These are phyloP conservation scores for Tipula confusa DNA, from an alignment of 2,888 invertebrate species.

Conservation along the genomic window DNA sequence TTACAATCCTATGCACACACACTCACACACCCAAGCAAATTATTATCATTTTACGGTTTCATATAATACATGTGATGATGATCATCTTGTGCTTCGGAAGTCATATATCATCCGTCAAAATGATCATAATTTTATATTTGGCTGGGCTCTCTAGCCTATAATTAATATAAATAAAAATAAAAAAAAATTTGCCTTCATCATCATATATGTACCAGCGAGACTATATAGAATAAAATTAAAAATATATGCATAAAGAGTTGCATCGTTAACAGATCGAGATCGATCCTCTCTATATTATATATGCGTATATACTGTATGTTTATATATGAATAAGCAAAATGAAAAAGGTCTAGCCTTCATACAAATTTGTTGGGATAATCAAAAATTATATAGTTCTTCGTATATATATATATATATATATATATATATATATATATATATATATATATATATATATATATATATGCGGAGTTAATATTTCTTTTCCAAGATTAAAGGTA, in stretches of 20 bases:
- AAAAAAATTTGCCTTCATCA: slow-evolving; percentile 8
- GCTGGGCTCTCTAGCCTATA: slow-evolving; percentile 12
- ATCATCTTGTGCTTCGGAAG: slow-evolving; percentile 7
- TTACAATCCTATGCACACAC: too few species aligned
- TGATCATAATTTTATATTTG: slow-evolving; percentile 20
- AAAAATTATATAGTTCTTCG: slow-evolving; percentile 3
- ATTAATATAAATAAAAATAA: slow-evolving; percentile 21
- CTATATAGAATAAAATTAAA: not conserved
- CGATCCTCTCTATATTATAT: not conserved
- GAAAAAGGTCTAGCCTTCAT: slow-evolving; percentile 17
- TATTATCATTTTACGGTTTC: slow-evolving; percentile 1
- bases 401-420: too few species aligned
- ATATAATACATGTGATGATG: not conserved
- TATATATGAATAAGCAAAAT: not conserved
- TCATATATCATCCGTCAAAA: slow-evolving; percentile 29
- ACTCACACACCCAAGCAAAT: not conserved
- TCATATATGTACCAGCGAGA: not conserved
- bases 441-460: too few species aligned
- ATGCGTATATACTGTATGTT: not conserved
- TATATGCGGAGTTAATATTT: not conserved
- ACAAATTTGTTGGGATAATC: slow-evolving; percentile 7
- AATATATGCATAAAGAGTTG: slow-evolving; percentile 25
- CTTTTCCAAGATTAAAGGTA: not conserved
- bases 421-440: too few species aligned
- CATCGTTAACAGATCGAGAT: slow-evolving; percentile 25